Conservation (phyloP, 2,113 vertebrate genomes). For the Nannospalax galili region DNA sequence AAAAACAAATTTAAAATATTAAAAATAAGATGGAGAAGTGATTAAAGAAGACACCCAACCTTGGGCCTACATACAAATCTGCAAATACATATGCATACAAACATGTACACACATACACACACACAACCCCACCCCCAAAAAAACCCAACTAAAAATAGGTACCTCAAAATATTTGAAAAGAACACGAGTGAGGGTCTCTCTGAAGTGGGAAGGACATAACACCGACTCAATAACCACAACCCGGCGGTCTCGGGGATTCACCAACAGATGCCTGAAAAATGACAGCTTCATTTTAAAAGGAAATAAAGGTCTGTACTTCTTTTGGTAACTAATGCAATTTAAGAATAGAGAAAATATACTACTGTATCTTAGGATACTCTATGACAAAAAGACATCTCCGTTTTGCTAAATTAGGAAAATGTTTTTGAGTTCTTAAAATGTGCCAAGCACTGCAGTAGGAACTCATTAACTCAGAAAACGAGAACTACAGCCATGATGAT, state of each 20-base stretch:
- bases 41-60: background rate
- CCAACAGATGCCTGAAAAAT: constrained; percentile 92
- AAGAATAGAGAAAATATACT: background rate
- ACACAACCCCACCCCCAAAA: no score
- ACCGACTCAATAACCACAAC: constrained; percentile 98
- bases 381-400: constrained; percentile 27
- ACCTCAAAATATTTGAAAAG: constrained; percentile 99
- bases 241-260: constrained; percentile 97
- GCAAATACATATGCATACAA: background rate
- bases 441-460: background rate
- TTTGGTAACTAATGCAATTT: constrained; percentile 25
- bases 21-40: background rate
- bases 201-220: constrained; percentile 97
- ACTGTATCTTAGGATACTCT: constrained; percentile 10
- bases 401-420: background rate
- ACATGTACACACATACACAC: background rate
- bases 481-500: constrained; percentile 7
- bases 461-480: constrained; percentile 31
- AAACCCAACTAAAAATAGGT: constrained; percentile 58
- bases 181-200: constrained; percentile 96
- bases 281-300: constrained; percentile 25
- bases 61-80: background rate
- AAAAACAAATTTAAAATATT: background rate
- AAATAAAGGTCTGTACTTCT: constrained; percentile 19
- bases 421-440: background rate